Percentiles rank a stretch among this genome's conserved stretches.
Conservation (phyloP, 2,797 vertebrate species). For the Pachyuromys duprasi region DNA sequence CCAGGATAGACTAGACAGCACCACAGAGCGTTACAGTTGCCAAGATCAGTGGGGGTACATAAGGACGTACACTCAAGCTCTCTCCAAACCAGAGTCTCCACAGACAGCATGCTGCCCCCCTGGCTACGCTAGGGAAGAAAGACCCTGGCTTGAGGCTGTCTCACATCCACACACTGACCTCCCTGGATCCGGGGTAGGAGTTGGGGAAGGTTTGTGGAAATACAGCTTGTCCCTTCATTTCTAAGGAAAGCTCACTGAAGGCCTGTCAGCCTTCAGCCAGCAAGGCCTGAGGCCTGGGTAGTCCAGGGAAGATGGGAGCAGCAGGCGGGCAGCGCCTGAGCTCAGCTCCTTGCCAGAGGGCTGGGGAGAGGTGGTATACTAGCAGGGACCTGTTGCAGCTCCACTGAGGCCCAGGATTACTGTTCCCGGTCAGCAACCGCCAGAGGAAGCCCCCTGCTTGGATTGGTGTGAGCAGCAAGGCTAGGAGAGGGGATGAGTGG, state of each 20-base stretch:
- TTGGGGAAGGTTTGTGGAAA: not conserved
- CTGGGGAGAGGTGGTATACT: not conserved
- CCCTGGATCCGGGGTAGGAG: not conserved
- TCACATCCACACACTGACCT: not conserved
- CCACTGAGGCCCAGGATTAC: slow-evolving; percentile 30
- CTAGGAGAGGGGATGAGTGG: not conserved
- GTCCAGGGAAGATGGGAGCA: not conserved
- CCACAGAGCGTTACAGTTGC: not conserved
- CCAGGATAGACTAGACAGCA: not conserved
- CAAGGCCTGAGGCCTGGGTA: not conserved
- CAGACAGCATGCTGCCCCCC: too few species aligned
- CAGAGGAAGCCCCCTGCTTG: slow-evolving; percentile 36
- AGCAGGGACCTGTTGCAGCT: not conserved
- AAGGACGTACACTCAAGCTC: not conserved
- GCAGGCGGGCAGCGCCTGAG: not conserved
- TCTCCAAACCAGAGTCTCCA: not conserved
- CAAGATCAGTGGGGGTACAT: not conserved
- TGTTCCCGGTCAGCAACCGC: slow-evolving; percentile 67
- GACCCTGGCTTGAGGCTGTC: accelerated
- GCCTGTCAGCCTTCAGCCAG: not conserved
- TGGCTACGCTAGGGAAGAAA: not conserved
- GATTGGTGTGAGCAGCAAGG: slow-evolving; percentile 12
- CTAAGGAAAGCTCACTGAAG: not conserved
- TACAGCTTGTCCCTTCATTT: not conserved
- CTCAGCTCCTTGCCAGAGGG: not conserved